Base-by-base conservation (phyloP, 2,113 vertebrate species). In the Plectropomus leopardus region DNA sequence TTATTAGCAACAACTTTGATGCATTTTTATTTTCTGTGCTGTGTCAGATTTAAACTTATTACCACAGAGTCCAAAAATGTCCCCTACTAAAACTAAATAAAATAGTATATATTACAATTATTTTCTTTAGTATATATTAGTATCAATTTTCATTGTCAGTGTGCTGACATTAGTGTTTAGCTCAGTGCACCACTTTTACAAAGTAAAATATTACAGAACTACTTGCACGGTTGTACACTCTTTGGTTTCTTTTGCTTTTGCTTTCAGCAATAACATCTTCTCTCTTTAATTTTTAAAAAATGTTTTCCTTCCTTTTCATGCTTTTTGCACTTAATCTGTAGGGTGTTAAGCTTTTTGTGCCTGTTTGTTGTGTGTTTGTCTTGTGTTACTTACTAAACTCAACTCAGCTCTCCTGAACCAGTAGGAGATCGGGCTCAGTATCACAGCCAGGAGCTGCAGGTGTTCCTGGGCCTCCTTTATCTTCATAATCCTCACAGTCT, bases 401-500 rank as follows among this genome's bases (percentile, higher is more conserved):
- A 54, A 16, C 36, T 40, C 45, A 32, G 19, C 34, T 48, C 24
- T 80, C 19, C 9, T 21, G 19, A 17, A 47, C 47, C 45, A 53
- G 54, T 42, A 59, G 73, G 61, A 76, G 71, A 78, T 74, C 16
- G 48, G 58, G 64, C 72, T 59, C 55, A 23, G 80, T 72, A 83
- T 51, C 78, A 34, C 44, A 61, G 64, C 70, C 63, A 64, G 32
- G 71, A 76, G 74, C 64, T 60, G 74, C 36, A 73, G 57, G 67
- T 75, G 66, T 80, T 80, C 67, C 32, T 42, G 54, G 48, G 54
- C 60, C 60, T 83, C 66, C 32, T 6, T 81, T 45, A 65, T 81
- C 83, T 51, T 60, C 50, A n/a, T 87, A 85, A 88, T 86, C 89
- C 83, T 86, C 72, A 10, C 87, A 79, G 70, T 72, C 74, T 85